Evolutionary conservation across 2,888 invertebrate species (phyloP).

Genomic region (Nomada goodeniana): DNA sequence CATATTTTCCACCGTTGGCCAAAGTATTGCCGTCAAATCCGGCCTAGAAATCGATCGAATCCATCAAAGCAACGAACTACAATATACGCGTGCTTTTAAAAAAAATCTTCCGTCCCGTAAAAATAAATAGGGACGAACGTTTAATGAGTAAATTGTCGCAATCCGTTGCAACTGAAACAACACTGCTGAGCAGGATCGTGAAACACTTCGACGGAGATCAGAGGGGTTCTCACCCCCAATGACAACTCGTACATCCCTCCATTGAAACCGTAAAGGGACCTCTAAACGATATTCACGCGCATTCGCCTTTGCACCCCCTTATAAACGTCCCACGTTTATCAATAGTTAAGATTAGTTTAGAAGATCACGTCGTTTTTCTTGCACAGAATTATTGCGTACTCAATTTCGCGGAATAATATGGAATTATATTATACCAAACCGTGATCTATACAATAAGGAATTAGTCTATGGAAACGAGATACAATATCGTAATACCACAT

Average conservation of each 20-base stretch:
- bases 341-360: background rate
- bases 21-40: background rate
- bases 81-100: background rate
- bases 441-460: too few relatives aligned
- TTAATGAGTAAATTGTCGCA: background rate
- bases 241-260: constrained; percentile 10
- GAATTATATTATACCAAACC: too few relatives aligned
- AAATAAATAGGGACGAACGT: background rate
- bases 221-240: constrained; percentile 49
- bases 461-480: too few relatives aligned
- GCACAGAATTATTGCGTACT: too few relatives aligned
- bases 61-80: background rate
- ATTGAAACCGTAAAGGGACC: constrained; percentile 2
- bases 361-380: too few relatives aligned
- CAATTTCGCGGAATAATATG: too few relatives aligned
- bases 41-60: background rate
- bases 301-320: constrained; percentile 10
- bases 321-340: background rate
- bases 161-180: background rate
- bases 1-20: background rate
- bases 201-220: constrained; percentile 17
- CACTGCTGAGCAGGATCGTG: constrained; percentile 7
- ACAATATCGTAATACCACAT: too few relatives aligned
- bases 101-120: background rate
- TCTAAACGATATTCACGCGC: constrained; percentile 12